Base-by-base conservation (phyloP, 23 tunicate genomes). In the Halocynthia roretzi region DNA sequence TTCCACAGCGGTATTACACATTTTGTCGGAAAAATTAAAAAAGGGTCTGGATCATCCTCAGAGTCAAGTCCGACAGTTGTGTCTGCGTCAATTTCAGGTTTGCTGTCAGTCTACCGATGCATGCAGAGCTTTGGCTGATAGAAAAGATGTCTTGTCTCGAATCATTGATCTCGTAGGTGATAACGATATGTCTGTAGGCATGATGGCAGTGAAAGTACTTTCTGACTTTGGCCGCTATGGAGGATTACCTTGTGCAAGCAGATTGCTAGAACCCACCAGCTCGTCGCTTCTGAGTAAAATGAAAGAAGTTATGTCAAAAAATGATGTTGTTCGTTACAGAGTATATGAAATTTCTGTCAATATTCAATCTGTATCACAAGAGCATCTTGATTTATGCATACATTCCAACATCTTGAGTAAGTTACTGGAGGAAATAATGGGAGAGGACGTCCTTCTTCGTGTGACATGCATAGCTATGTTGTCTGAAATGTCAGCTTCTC, bases 381-480 rank as follows among this genome's bases (percentile, higher is more conserved):
- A 92, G 62, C 81, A 87, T 81, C 74, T 92, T 8, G 70, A 67
- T 44, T 52, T 86, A 5, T 86, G 98, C 75, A 54, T 54, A 10
- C 31, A 71, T 10, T 80, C 90, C 22, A 83, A 83, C 20, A 77
- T 90, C 19, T 14, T 90, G 50, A 57, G 31, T 6, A 53, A 84
- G 14, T 61, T 90, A 9, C 56, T 84, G 18, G 58, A 77, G 12
- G 97, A 90, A 62, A 51, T 90, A 72, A 15, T 67, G 88, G 97
- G 87, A 50, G 81, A 82, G 23, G 98, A 92, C 71, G 85, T 82
- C 6, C 77, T 92, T 23, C 15, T 78, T 8, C 51, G 68, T 54
- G 93, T 86, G 21, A 76, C 87, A 6, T 92, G 92, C 56, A 70
- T 82, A 58, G 78, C 98, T 61, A 92, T 85, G 85, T 54, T 92